phyloP scores from a whole-genome alignment of 2,797 vertebrate genomes.

The Mastacembelus armatus region DNA sequence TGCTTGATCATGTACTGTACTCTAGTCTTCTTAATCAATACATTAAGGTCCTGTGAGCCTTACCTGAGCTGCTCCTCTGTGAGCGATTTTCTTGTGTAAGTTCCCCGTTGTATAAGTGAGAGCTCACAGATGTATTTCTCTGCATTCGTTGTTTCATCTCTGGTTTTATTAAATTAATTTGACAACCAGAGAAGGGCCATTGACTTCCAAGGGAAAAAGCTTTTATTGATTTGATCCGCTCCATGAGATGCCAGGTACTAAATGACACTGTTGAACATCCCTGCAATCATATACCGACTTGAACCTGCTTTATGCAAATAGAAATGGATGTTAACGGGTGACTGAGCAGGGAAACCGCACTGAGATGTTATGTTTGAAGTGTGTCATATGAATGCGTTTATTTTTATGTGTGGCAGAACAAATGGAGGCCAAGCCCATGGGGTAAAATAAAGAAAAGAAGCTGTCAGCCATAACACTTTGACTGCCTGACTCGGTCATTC shows the following conservation, averaged over 20 bases:
- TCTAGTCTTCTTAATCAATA: constrained; percentile 35
- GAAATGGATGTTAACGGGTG: constrained; percentile 61
- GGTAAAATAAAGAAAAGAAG: constrained; percentile 63
- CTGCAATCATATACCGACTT: constrained; percentile 6
- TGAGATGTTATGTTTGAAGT: constrained; percentile 66
- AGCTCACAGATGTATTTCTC: constrained; percentile 28
- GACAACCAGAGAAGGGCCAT: constrained; percentile 38
- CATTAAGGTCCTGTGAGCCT: constrained; percentile 21
- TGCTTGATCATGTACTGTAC: constrained; percentile 20
- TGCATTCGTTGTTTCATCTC: constrained; percentile 13
- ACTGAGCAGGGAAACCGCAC: constrained; percentile 55
- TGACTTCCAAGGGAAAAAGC: constrained; percentile 63
- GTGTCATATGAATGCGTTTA: constrained; percentile 72
- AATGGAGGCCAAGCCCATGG: constrained; percentile 47
- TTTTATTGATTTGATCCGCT: constrained; percentile 67
- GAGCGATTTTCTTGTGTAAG: constrained; percentile 15
- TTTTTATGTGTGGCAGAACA: constrained; percentile 53
- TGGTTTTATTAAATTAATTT: constrained; percentile 65
- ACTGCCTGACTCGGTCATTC: constrained; percentile 56
- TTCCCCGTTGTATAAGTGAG: constrained; percentile 14
- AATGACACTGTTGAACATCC: constrained; percentile 54
- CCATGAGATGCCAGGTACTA: constrained; percentile 62
- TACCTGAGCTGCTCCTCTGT: constrained; percentile 3
- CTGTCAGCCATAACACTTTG: constrained; percentile 66
- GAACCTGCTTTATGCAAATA: constrained; percentile 65